These are phyloP conservation scores for Lagria hirta DNA, from an alignment of 2,888 invertebrate genomes.

Conservation along the genomic window DNA sequence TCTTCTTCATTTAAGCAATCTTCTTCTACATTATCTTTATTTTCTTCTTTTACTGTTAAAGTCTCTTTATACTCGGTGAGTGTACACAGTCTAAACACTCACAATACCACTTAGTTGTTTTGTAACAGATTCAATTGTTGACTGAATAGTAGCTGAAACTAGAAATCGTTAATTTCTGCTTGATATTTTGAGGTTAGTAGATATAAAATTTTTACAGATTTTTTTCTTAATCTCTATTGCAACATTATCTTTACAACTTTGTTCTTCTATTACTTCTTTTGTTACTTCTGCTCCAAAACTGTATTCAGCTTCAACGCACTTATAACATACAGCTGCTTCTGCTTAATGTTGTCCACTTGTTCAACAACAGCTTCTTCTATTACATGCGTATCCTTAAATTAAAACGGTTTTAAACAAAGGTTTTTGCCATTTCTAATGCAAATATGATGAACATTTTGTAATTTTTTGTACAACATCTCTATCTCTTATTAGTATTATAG, in stretches of 20 bases:
- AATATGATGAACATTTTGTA: no score
- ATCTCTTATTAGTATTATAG: no score
- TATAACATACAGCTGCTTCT: slow-evolving; percentile 13
- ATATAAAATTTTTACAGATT: no score
- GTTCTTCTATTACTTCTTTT: slow-evolving; percentile 27
- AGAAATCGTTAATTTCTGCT: no score
- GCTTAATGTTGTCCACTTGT: slow-evolving; percentile 20
- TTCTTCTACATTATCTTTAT: slow-evolving; percentile 23
- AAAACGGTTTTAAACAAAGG: not conserved
- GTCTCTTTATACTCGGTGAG: no score
- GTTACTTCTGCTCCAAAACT: slow-evolving; percentile 22
- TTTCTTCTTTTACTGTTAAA: slow-evolving; percentile 3
- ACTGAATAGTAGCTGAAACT: slow-evolving; percentile 64
- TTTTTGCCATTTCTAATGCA: no score
- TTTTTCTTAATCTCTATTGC: not conserved
- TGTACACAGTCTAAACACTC: slow-evolving; percentile 43
- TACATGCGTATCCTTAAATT: no score
- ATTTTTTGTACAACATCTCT: no score
- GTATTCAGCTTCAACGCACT: slow-evolving; percentile 7
- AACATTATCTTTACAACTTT: slow-evolving; percentile 12
- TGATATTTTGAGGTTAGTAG: no score
- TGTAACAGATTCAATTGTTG: slow-evolving; percentile 67
- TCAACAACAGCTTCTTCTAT: slow-evolving; percentile 8
- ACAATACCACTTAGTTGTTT: slow-evolving; percentile 64
- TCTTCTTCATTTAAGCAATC: no score